Evolutionary conservation across 1,140 invertebrate species (phyloP).

Genomic region (Ceratosolen solmsi): DNA sequence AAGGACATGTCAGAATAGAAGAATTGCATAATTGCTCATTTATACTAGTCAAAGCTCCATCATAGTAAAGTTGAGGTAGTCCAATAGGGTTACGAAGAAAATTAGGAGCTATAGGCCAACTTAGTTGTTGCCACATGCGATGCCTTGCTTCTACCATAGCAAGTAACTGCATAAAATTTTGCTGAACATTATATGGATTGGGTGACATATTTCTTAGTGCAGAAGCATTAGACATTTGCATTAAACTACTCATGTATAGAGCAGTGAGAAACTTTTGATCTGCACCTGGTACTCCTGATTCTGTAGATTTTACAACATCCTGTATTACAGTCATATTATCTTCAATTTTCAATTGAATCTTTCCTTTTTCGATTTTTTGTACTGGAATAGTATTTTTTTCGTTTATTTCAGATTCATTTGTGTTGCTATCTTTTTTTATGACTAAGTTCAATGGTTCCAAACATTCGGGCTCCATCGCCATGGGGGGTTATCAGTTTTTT

Average conservation of each 20-base stretch:
- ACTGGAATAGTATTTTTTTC: constrained; percentile 21
- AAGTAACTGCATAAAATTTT: constrained; percentile 69
- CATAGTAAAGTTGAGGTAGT: constrained; percentile 68
- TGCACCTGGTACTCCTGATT: constrained; percentile 66
- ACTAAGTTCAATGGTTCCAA: constrained; percentile 72
- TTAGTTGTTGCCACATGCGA: constrained; percentile 73
- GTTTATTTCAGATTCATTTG: constrained; percentile 20
- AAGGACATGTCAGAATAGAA: constrained; percentile 63
- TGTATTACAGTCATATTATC: constrained; percentile 70
- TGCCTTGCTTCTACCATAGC: constrained; percentile 72
- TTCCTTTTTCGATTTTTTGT: constrained; percentile 57
- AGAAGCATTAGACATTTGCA: constrained; percentile 70
- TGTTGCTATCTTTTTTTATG: constrained; percentile 68
- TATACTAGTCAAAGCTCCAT: constrained; percentile 60
- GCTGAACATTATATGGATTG: constrained; percentile 64
- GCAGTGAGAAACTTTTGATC: constrained; percentile 77
- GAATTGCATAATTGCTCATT: constrained; percentile 66
- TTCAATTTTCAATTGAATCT: constrained; percentile 54
- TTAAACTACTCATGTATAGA: constrained; percentile 77
- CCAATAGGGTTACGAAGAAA: constrained; percentile 64
- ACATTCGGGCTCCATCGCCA: constrained; percentile 73
- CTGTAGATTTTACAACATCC: constrained; percentile 66
- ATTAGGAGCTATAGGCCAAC: constrained; percentile 66
- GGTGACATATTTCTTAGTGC: constrained; percentile 62
- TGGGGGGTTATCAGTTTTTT: constrained; percentile 14